phyloP scores from a whole-genome alignment of 2,888 invertebrate species.

The Drosophila colorata region DNA sequence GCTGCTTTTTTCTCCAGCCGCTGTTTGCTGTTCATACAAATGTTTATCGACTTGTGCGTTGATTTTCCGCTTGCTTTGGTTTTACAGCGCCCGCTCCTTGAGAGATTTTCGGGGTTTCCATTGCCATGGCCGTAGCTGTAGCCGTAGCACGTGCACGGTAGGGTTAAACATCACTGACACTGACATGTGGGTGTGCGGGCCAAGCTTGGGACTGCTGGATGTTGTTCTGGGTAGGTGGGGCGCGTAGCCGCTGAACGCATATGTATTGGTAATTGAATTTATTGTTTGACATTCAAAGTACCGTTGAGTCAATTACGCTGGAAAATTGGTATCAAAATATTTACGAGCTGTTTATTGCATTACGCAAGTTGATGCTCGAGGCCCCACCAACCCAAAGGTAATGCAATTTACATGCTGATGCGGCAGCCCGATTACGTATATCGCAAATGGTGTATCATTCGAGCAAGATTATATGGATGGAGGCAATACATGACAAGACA shows the following conservation, averaged over 20 bases:
- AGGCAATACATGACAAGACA: slow-evolving; percentile 31
- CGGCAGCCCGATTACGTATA: slow-evolving; percentile 59
- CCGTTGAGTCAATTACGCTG: slow-evolving; percentile 82
- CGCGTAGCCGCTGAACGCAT: slow-evolving; percentile 36
- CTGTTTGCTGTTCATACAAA: slow-evolving; percentile 65
- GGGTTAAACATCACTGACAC: slow-evolving; percentile 69
- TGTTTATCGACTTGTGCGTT: slow-evolving; percentile 78
- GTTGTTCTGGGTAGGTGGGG: not conserved
- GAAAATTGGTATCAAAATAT: slow-evolving; percentile 83
- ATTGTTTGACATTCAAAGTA: slow-evolving; percentile 84
- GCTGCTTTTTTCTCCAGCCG: slow-evolving; percentile 2
- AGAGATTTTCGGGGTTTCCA: slow-evolving; percentile 61
- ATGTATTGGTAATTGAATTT: slow-evolving; percentile 83
- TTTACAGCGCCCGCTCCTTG: slow-evolving; percentile 63
- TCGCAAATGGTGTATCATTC: slow-evolving; percentile 46
- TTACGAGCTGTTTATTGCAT: slow-evolving; percentile 82
- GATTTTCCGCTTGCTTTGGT: slow-evolving; percentile 79
- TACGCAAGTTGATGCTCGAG: slow-evolving; percentile 62
- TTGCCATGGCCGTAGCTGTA: slow-evolving; percentile 38
- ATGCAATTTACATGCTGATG: slow-evolving; percentile 81
- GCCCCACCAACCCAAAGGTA: slow-evolving; percentile 48
- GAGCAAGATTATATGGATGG: slow-evolving; percentile 3
- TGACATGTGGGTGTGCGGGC: slow-evolving; percentile 32
- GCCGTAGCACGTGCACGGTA: slow-evolving; percentile 62
- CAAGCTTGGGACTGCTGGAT: not conserved